phyloP scores from a whole-genome alignment of 2,797 vertebrate species.

The Pangasius krempfi region DNA sequence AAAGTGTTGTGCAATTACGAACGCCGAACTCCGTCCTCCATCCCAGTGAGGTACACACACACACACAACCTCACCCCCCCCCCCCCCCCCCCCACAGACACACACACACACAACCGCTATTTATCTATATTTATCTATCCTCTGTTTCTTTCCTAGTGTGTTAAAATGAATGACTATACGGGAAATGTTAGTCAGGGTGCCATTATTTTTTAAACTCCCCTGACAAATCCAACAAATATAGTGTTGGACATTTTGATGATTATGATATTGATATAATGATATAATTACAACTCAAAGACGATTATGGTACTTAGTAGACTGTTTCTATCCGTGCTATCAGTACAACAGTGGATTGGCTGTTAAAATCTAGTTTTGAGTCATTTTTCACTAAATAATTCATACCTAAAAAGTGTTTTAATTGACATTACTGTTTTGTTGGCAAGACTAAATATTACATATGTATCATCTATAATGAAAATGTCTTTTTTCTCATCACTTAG shows the following conservation, averaged over 20 bases:
- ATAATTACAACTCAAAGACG: not conserved
- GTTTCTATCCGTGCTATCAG: not conserved
- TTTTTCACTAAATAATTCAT: not conserved
- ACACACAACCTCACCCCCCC: too few species aligned
- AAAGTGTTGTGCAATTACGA: not conserved
- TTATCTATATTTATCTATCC: too few species aligned
- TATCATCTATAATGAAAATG: constrained; percentile 2
- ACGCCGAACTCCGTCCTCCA: not conserved
- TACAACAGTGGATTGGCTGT: not conserved
- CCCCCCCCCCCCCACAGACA: not conserved
- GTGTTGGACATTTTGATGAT: not conserved
- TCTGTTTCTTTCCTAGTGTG: not conserved
- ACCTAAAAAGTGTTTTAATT: not conserved
- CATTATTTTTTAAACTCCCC: not conserved
- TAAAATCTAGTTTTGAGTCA: not conserved
- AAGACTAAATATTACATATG: not conserved
- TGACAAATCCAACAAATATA: not conserved
- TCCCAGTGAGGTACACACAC: not conserved
- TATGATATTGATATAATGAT: not conserved
- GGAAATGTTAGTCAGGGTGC: not conserved
- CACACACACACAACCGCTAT: not conserved
- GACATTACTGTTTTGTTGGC: not conserved
- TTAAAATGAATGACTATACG: not conserved
- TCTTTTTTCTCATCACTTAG: not conserved
- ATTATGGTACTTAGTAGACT: not conserved